Conservation (phyloP, 1,140 invertebrate genomes). For the Brachystomella parvula region DNA sequence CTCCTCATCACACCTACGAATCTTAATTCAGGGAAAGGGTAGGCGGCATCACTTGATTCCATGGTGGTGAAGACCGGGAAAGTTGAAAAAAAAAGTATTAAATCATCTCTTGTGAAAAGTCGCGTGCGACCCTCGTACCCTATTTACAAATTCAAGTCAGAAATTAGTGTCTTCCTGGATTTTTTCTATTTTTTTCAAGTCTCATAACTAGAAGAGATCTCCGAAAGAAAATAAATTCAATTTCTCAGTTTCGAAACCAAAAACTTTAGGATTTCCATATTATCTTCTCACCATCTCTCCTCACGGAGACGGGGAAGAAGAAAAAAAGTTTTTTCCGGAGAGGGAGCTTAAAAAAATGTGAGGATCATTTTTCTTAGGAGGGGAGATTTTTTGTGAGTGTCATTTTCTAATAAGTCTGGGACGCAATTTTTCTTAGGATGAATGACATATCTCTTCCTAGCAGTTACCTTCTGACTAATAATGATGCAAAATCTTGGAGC, state of each 20-base stretch:
- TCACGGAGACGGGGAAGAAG: background rate
- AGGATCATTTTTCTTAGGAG: constrained; percentile 1
- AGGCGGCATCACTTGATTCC: too few species aligned
- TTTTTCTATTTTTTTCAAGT: background rate
- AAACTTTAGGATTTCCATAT: background rate
- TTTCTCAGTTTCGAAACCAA: background rate
- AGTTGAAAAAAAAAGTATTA: background rate
- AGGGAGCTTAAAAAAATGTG: constrained; percentile 6
- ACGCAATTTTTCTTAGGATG: constrained; percentile 6
- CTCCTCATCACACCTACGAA: too few species aligned
- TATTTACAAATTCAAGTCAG: constrained; percentile 10
- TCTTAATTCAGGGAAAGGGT: too few species aligned
- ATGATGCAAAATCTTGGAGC: background rate
- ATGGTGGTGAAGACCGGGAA: too few species aligned
- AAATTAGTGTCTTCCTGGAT: constrained; percentile 1
- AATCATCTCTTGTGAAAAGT: background rate
- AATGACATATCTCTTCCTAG: constrained; percentile 3
- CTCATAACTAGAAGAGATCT: too few species aligned
- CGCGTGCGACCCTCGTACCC: background rate
- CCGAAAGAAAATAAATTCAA: background rate
- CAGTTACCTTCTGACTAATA: background rate
- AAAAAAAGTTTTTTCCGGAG: constrained; percentile 4
- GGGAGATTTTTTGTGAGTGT: background rate
- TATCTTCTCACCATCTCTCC: background rate
- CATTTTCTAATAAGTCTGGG: constrained; percentile 4